Conservation (phyloP, 92 coral and sea anemone genomes). For the Epizoanthus scotinus region DNA sequence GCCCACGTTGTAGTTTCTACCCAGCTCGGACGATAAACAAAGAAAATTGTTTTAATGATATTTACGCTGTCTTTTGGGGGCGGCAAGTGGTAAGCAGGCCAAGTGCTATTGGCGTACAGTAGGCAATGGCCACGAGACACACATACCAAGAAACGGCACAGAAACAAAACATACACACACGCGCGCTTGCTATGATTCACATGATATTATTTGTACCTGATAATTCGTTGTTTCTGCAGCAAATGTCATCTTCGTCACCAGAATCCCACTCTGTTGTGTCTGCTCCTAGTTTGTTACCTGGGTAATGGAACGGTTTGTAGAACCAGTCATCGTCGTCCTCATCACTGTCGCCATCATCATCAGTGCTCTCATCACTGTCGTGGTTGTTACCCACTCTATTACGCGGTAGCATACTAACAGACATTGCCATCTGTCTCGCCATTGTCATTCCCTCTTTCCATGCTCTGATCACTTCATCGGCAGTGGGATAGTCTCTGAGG, state of each 20-base stretch:
- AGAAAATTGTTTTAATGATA: no score
- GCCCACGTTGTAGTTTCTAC: no score
- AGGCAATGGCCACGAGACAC: no score
- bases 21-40: no score
- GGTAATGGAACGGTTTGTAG: slow-evolving; percentile 38
- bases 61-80: no score
- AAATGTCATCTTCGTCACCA: slow-evolving; percentile 10
- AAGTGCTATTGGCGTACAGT: no score
- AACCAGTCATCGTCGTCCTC: slow-evolving; percentile 28
- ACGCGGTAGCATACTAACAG: slow-evolving; percentile 44
- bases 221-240: no score
- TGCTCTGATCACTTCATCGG: not conserved
- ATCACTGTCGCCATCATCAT: slow-evolving; percentile 29
- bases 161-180: no score
- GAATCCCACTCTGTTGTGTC: not conserved
- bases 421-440: slow-evolving; percentile 38
- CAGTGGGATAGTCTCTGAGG: slow-evolving; percentile 10
- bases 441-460: slow-evolving; percentile 43
- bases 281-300: slow-evolving; percentile 24
- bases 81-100: no score
- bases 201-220: no score
- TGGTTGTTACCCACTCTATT: not conserved
- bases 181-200: no score
- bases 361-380: slow-evolving; percentile 28
- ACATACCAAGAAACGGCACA: no score